These are phyloP conservation scores for Meliscaeva auricollis DNA, from an alignment of 2,888 invertebrate genomes.

Conservation along the genomic window DNA sequence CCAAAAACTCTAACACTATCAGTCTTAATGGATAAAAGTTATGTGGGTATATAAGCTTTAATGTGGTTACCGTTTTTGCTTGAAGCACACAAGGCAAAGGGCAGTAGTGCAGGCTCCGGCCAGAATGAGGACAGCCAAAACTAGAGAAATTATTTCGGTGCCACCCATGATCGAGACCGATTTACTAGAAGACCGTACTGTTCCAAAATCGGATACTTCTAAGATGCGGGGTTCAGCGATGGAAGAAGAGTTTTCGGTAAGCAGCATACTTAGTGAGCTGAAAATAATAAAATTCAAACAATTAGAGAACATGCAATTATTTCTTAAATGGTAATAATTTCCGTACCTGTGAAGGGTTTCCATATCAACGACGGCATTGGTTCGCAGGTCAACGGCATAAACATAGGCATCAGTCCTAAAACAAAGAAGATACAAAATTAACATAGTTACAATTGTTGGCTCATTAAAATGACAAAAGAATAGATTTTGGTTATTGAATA, in stretches of 20 bases:
- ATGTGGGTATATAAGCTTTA: slow-evolving; percentile 42
- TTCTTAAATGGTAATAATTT: slow-evolving; percentile 79
- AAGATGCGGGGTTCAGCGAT: slow-evolving; percentile 88
- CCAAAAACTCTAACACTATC: slow-evolving; percentile 74
- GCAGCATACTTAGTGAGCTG: slow-evolving; percentile 86
- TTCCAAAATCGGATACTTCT: slow-evolving; percentile 85
- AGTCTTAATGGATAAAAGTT: slow-evolving; percentile 71
- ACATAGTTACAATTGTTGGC: slow-evolving; percentile 9
- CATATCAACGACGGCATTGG: slow-evolving; percentile 93
- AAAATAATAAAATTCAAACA: slow-evolving; percentile 49
- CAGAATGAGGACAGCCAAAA: slow-evolving; percentile 92
- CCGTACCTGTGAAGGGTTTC: slow-evolving; percentile 91
- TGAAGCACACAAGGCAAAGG: slow-evolving; percentile 90
- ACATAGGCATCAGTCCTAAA: slow-evolving; percentile 93
- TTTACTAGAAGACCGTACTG: slow-evolving; percentile 81
- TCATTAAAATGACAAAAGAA: slow-evolving; percentile 40
- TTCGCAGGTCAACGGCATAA: slow-evolving; percentile 92
- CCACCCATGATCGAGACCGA: slow-evolving; percentile 86
- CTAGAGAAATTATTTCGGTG: slow-evolving; percentile 92
- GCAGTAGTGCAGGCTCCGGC: slow-evolving; percentile 92
- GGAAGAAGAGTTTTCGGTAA: slow-evolving; percentile 65
- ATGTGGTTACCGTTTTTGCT: slow-evolving; percentile 84
- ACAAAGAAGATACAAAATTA: slow-evolving; percentile 77
- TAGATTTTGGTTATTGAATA: too few relatives aligned
- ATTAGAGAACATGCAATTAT: not conserved